These are phyloP conservation scores for Poecilia gillii DNA, from an alignment of 2,797 vertebrate species.

Conservation along the genomic window DNA sequence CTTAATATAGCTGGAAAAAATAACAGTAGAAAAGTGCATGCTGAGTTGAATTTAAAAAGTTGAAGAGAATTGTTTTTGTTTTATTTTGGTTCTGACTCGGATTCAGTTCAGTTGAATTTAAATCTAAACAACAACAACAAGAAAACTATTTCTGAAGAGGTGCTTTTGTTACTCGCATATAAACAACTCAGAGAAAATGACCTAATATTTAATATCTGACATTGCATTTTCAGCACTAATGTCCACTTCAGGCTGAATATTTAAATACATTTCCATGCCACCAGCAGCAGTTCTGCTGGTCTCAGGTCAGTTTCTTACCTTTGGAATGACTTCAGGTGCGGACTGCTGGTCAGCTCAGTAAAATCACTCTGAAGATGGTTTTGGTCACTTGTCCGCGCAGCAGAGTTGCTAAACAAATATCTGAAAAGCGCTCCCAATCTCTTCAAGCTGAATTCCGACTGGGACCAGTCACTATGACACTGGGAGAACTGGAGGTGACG, in stretches of 20 bases:
- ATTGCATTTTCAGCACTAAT: not conserved
- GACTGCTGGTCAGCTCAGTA: constrained; percentile 9
- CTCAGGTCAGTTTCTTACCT: constrained; percentile 43
- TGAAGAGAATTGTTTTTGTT: not conserved
- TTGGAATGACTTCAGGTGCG: constrained; percentile 1
- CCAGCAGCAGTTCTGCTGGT: not conserved
- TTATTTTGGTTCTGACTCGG: not conserved
- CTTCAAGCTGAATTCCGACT: not conserved
- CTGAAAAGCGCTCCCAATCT: not conserved
- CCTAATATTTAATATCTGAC: not conserved
- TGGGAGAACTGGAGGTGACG: constrained; percentile 49
- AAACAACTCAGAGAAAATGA: not conserved
- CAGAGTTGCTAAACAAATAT: constrained; percentile 1
- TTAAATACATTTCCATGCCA: not conserved
- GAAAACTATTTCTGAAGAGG: not conserved
- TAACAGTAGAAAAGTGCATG: not conserved
- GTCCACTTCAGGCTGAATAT: not conserved
- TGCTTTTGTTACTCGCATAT: not conserved
- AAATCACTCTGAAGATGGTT: not conserved
- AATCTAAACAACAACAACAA: not conserved
- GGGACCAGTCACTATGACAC: constrained; percentile 12
- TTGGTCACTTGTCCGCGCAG: not conserved
- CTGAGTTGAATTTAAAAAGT: not conserved
- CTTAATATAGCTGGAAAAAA: not conserved
- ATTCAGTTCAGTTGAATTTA: not conserved